These are phyloP conservation scores for Alcis repandata DNA, from an alignment of 2,888 invertebrate genomes.

Conservation along the genomic window DNA sequence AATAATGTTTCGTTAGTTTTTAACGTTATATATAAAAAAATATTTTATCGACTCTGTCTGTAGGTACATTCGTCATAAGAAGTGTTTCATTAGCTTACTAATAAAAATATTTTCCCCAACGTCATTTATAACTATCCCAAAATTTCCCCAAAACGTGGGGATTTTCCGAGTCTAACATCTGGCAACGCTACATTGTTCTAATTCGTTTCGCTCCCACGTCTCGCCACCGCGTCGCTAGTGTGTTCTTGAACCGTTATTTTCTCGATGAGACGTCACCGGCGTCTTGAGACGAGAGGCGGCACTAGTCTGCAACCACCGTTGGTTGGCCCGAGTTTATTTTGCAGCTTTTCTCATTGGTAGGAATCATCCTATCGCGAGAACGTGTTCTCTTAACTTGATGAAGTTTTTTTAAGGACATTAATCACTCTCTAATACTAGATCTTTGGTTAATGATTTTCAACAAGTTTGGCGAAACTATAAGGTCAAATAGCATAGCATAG, in stretches of 20 bases:
- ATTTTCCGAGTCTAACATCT: too few species aligned
- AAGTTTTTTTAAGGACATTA: not conserved
- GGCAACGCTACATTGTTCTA: conserved; percentile 1
- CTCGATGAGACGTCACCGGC: conserved; percentile 14
- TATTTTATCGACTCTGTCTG: too few species aligned
- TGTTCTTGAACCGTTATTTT: conserved; percentile 59
- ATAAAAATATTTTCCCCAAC: too few species aligned
- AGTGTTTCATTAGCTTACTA: not conserved
- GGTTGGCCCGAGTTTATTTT: conserved; percentile 30
- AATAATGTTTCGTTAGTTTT: too few species aligned
- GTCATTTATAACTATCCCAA: too few species aligned
- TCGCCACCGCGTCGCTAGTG: conserved; percentile 53
- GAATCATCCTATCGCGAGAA: conserved; percentile 29
- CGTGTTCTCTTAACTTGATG: not conserved
- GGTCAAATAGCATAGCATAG: too few species aligned
- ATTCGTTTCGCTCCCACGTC: not conserved
- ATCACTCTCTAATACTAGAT: not conserved
- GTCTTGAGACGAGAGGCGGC: conserved; percentile 56
- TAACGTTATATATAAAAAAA: too few species aligned
- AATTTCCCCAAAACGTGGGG: too few species aligned
- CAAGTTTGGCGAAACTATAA: too few species aligned
- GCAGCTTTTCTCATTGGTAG: conserved; percentile 34
- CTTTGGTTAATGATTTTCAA: too few species aligned
- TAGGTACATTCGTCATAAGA: too few species aligned
- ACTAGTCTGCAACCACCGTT: conserved; percentile 53